Base-by-base conservation (phyloP, 1,140 invertebrate species). In the Cheumatopsyche charites region DNA sequence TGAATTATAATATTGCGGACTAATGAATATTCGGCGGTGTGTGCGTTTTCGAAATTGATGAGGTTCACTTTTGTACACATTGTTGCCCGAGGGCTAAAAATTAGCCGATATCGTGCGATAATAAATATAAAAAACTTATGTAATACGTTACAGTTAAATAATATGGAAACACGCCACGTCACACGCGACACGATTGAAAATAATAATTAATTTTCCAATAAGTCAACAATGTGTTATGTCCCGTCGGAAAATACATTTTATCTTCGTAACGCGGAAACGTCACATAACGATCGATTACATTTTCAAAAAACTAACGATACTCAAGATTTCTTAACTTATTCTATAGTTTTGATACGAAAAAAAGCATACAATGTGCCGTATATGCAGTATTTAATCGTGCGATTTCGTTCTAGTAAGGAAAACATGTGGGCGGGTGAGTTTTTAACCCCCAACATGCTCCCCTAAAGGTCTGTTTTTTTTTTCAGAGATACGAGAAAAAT, bases 51-150 rank as follows among this genome's bases (percentile, higher is more conserved):
- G 15, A 52, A 52, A 52, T 52, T 52, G 47, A 52, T 52, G 47
- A 52, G 47, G 47, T 52, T 17, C 47, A 52, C 47, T 17, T 52
- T 52, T 52, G 15, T 52, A 52, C 47, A 17, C 12, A 47, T 17
- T 17, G 19, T 17, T 52, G 47, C 19, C 15, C n/a, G 2, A 1
- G 21, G 7, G 29, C 3, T 36, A 36, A 26, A 58, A 58, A 58
- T 58, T 58, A 58, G 55, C 23, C 55, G 55, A 58, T 58, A 58
- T 58, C 23, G 55, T 58, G 23, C 55, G 55, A 58, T 58, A 58
- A 58, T 23, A 23, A 58, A 58, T 58, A 58, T 23, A 21, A 58
- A 58, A 58, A 52, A 58, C 21, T 23, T 58, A 58, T 58, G 55
- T 58, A 26, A 58, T 25, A 58, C 13, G 55, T 58, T 58, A 25